phyloP scores from a whole-genome alignment of 2,797 vertebrate genomes.

The Diplodus puntazzo region DNA sequence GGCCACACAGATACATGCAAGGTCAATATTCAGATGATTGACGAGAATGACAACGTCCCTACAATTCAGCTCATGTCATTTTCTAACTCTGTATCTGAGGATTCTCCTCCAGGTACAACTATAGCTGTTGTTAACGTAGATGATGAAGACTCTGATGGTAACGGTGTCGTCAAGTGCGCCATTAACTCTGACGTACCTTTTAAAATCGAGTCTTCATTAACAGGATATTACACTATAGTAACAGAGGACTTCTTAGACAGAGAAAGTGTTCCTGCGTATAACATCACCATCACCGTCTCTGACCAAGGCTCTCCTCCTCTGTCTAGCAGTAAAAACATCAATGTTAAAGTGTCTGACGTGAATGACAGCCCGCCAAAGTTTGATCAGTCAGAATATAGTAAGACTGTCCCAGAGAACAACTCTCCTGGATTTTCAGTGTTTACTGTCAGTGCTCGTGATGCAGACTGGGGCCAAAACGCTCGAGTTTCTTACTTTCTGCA shows the following conservation, averaged over 20 bases:
- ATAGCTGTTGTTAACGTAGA: conserved; percentile 74
- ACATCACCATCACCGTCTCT: conserved; percentile 81
- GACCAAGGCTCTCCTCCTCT: conserved; percentile 82
- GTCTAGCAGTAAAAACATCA: conserved; percentile 66
- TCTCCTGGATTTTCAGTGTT: conserved; percentile 80
- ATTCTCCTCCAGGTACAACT: conserved; percentile 72
- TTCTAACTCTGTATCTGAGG: conserved; percentile 68
- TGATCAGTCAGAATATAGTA: conserved; percentile 64
- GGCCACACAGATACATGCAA: conserved; percentile 69
- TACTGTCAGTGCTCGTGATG: conserved; percentile 78
- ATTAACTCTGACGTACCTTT: conserved; percentile 73
- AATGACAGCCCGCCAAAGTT: conserved; percentile 83
- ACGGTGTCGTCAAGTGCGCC: conserved; percentile 67
- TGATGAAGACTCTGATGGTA: conserved; percentile 71
- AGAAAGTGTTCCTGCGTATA: conserved; percentile 79
- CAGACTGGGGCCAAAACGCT: conserved; percentile 83
- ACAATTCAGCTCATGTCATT: conserved; percentile 75
- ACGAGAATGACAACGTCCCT: conserved; percentile 81
- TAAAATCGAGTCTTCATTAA: conserved; percentile 75
- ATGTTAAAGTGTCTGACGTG: conserved; percentile 80
- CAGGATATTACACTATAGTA: conserved; percentile 83
- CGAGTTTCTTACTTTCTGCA: conserved; percentile 81
- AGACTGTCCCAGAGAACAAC: conserved; percentile 81
- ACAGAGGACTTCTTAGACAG: conserved; percentile 78
- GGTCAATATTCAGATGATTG: conserved; percentile 71